phyloP scores from a whole-genome alignment of 2,888 invertebrate genomes.

The Campaea margaritaria region DNA sequence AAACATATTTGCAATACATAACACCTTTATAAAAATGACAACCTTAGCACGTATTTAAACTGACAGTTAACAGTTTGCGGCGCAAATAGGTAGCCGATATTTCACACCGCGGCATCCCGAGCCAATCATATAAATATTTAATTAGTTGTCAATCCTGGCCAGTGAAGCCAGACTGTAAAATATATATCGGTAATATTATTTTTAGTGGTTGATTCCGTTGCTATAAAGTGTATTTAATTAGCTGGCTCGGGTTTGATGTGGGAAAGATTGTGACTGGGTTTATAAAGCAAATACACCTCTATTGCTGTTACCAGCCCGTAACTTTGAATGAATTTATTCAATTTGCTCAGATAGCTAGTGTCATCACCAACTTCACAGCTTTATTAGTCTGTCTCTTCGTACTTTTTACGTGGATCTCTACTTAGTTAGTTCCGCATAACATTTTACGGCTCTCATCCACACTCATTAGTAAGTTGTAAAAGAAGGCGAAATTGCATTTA shows the following conservation, averaged over 20 bases:
- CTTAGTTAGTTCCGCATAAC: no score
- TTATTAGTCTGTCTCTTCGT: no score
- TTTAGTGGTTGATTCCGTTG: constrained; percentile 5
- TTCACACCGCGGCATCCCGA: constrained; percentile 23
- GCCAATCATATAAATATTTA: constrained; percentile 31
- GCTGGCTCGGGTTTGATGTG: background rate
- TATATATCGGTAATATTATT: constrained; percentile 5
- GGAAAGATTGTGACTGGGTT: background rate
- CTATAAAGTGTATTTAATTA: constrained; percentile 2
- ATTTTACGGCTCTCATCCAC: no score
- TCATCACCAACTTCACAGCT: no score
- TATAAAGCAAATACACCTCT: background rate
- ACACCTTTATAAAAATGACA: no score
- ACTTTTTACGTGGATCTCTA: no score
- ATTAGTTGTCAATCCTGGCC: constrained; percentile 27
- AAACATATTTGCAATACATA: no score
- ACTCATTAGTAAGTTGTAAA: no score
- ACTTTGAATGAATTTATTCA: no score
- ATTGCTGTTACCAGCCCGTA: no score
- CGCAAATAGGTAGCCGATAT: constrained; percentile 17
- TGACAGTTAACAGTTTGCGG: constrained; percentile 14
- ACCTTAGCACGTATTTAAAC: background rate
- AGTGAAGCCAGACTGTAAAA: constrained; percentile 10
- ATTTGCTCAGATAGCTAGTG: no score
- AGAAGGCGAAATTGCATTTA: background rate